phyloP scores from a whole-genome alignment of 2,113 vertebrate genomes.

The Neogale vison region DNA sequence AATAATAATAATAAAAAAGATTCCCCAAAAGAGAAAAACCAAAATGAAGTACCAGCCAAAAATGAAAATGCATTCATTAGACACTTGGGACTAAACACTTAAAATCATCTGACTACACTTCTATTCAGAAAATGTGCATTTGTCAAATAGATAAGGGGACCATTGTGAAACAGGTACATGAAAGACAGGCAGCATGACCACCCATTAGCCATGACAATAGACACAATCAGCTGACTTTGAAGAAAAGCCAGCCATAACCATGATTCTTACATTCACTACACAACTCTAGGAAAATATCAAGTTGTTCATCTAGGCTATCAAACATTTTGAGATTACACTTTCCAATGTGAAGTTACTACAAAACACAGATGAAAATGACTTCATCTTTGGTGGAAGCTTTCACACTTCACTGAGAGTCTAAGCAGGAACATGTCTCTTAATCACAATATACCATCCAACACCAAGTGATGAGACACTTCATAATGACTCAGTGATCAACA shows the following conservation, averaged over 20 bases:
- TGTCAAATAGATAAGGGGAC: not conserved
- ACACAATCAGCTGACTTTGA: not conserved
- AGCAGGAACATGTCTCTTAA: slow-evolving; percentile 9
- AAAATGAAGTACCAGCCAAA: slow-evolving; percentile 3
- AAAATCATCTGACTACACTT: not conserved
- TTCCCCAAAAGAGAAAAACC: not conserved
- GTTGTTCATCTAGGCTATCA: slow-evolving; percentile 1
- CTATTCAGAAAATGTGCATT: not conserved
- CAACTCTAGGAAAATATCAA: not conserved
- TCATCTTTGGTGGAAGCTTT: slow-evolving; percentile 39
- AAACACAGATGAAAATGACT: slow-evolving; percentile 55
- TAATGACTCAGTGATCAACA: slow-evolving; percentile 39
- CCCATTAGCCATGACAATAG: not conserved
- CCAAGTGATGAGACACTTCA: not conserved
- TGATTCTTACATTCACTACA: slow-evolving; percentile 21
- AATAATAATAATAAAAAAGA: not conserved
- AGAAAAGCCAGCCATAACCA: not conserved
- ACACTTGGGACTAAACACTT: not conserved
- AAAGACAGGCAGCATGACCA: not conserved
- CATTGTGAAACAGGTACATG: not conserved
- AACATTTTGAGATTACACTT: slow-evolving; percentile 17
- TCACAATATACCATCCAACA: slow-evolving; percentile 33
- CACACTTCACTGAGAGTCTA: slow-evolving; percentile 24
- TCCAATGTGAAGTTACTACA: not conserved
- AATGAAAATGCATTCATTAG: not conserved